These are phyloP conservation scores for Scophthalmus maximus DNA, from an alignment of 2,113 vertebrate species.

Conservation along the genomic window DNA sequence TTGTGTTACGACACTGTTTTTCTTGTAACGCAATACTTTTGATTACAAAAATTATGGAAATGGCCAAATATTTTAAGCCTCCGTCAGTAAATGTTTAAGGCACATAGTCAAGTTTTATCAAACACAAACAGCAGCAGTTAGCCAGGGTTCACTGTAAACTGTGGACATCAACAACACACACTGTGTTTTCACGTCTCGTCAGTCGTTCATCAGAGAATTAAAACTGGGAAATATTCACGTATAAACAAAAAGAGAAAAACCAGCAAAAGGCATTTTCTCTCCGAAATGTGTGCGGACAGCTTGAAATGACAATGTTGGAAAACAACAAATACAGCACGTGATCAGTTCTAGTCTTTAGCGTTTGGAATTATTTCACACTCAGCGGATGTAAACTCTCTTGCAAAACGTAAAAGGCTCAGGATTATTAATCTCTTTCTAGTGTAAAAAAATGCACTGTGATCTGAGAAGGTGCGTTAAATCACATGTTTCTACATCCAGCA, in stretches of 20 bases:
- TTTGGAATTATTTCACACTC: conserved; percentile 1
- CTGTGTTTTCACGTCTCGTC: neutral
- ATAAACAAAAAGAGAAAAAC: conserved; percentile 8
- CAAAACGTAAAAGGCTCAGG: conserved; percentile 6
- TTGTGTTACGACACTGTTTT: neutral
- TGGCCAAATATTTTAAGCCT: neutral
- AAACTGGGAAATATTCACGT: neutral
- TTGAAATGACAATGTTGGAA: conserved; percentile 2
- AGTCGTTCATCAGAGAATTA: neutral
- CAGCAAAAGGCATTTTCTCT: neutral
- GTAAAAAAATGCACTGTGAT: neutral
- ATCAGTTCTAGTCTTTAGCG: neutral
- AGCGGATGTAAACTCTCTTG: neutral
- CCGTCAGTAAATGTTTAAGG: conserved; percentile 9
- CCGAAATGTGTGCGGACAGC: neutral
- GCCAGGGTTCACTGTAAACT: neutral
- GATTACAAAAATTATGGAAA: neutral
- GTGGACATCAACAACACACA: neutral
- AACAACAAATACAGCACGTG: neutral
- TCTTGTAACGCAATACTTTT: neutral
- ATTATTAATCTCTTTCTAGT: neutral
- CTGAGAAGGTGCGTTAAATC: neutral
- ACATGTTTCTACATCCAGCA: conserved; percentile 21
- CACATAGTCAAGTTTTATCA: conserved; percentile 5
- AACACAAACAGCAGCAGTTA: conserved; percentile 1